Percentiles rank a stretch among this genome's conserved stretches.
Evolutionary conservation across 1,140 invertebrate species (phyloP).

Genomic region (Bicyclus anynana): DNA sequence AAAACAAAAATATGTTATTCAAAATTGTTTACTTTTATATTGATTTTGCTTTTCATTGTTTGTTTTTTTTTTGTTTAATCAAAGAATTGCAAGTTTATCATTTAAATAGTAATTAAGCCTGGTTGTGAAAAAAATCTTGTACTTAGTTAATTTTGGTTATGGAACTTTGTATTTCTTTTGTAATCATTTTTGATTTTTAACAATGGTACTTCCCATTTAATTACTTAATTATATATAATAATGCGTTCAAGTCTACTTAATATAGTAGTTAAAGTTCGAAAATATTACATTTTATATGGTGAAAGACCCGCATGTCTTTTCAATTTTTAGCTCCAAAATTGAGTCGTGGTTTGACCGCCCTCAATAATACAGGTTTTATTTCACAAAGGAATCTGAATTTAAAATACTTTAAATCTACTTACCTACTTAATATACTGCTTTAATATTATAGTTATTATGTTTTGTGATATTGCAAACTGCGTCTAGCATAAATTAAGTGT

Average conservation of each 20-base stretch:
- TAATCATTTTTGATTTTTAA: too few relatives aligned
- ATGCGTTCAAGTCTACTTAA: too few relatives aligned
- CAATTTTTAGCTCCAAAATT: slow-evolving; percentile 5
- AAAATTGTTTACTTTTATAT: slow-evolving; percentile 7
- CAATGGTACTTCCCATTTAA: too few relatives aligned
- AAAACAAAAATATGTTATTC: background rate
- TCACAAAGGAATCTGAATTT: slow-evolving; percentile 19
- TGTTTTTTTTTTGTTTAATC: too few relatives aligned
- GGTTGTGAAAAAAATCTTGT: too few relatives aligned
- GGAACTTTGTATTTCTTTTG: too few relatives aligned
- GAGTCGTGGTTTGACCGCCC: slow-evolving; percentile 11
- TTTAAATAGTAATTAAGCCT: too few relatives aligned
- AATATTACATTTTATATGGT: too few relatives aligned
- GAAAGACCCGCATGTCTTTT: background rate
- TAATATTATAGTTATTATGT: background rate
- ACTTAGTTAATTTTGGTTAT: too few relatives aligned
- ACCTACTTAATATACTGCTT: background rate
- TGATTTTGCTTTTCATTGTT: background rate
- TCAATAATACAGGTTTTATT: slow-evolving; percentile 21
- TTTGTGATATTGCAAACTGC: background rate
- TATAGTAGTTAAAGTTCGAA: too few relatives aligned
- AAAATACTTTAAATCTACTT: slow-evolving; percentile 10
- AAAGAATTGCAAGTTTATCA: too few relatives aligned
- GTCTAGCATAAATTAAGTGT: background rate
- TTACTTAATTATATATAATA: too few relatives aligned